phyloP scores from a whole-genome alignment of 2,797 vertebrate species.

The Carduelis carduelis region DNA sequence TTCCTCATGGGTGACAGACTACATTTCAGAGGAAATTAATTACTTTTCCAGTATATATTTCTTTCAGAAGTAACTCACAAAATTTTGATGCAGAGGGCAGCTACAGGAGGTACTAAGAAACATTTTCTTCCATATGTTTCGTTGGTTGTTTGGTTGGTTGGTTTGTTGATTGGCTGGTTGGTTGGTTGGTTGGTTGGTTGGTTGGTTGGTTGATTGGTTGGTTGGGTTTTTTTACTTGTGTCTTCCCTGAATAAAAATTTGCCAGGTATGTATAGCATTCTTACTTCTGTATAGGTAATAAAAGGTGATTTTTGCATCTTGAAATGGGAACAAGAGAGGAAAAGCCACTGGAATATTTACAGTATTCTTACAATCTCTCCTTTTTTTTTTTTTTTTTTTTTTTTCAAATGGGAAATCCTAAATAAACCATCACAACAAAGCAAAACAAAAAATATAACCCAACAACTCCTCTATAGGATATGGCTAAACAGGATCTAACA shows the following conservation, averaged over 20 bases:
- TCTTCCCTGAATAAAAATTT: background rate
- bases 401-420: background rate
- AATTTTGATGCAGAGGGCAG: background rate
- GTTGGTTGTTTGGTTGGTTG: background rate
- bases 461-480: background rate
- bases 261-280: background rate
- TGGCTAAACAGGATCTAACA: background rate
- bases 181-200: background rate
- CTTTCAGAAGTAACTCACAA: background rate
- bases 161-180: background rate
- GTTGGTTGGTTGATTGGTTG: background rate
- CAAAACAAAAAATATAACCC: background rate
- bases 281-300: background rate
- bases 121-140: background rate
- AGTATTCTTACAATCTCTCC: background rate
- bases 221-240: background rate
- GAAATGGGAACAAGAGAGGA: background rate
- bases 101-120: background rate
- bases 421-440: background rate
- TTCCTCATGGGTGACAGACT: background rate
- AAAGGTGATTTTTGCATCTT: background rate
- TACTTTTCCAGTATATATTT: background rate
- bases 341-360: background rate
- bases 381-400: background rate
- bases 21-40: background rate